Evolutionary conservation across 2,113 vertebrate genomes (phyloP).

Genomic region (Trematomus loennbergii): DNA sequence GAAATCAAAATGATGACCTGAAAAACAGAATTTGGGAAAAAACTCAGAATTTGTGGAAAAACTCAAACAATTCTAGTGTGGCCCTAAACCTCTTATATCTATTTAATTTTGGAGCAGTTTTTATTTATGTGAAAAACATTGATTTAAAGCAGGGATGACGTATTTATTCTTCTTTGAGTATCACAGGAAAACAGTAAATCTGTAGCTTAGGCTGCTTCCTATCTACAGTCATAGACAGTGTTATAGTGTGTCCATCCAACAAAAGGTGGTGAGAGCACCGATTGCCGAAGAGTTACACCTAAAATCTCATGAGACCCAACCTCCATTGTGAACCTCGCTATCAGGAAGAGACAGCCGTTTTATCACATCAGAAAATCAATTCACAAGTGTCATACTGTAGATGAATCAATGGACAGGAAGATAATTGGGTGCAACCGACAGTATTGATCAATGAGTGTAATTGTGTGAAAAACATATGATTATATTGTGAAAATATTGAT

Average conservation of each 20-base stretch:
- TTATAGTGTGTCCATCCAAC: background rate
- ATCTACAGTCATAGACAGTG: background rate
- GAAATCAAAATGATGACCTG: no score
- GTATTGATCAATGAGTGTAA: background rate
- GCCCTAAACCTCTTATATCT: no score
- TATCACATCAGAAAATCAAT: background rate
- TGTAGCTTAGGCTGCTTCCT: no score
- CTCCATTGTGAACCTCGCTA: background rate
- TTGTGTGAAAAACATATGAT: background rate
- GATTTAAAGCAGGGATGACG: no score
- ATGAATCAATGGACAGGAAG: conserved; percentile 7
- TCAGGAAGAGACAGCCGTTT: background rate
- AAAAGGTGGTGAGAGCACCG: background rate
- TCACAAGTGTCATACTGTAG: background rate
- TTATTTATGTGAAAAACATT: no score
- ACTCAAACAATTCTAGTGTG: no score
- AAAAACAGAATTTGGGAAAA: no score
- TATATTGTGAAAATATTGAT: background rate
- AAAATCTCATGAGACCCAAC: background rate
- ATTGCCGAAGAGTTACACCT: background rate
- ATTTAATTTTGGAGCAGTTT: no score
- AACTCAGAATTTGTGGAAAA: no score
- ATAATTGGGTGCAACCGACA: background rate
- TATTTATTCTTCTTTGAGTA: no score
- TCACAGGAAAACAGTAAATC: no score